Percentiles rank a stretch among this genome's conserved stretches.
Evolutionary conservation across 2,888 invertebrate genomes (phyloP).

Genomic region (Melanargia galathea): DNA sequence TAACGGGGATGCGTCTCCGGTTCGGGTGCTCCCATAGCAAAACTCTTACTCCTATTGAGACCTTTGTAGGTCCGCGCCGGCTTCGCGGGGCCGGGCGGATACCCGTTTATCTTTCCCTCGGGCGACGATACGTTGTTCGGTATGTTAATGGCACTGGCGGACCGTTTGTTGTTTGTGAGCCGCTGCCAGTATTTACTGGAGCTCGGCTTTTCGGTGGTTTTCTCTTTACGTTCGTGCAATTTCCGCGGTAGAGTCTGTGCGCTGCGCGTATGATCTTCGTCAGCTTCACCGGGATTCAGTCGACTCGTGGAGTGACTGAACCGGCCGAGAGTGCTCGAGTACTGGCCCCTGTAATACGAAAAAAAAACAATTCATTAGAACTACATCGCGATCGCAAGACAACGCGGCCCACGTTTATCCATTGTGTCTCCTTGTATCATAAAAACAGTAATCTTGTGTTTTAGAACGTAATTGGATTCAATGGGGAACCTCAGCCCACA

Average conservation of each 20-base stretch:
- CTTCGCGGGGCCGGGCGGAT: conserved; percentile 86
- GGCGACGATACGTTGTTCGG: conserved; percentile 72
- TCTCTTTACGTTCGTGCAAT: conserved; percentile 78
- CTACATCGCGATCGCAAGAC: conserved; percentile 53
- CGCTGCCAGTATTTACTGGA: conserved; percentile 75
- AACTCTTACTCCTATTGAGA: conserved; percentile 91
- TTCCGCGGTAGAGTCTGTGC: conserved; percentile 90
- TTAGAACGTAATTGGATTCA: conserved; percentile 69
- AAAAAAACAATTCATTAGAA: conserved; percentile 48
- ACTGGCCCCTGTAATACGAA: conserved; percentile 84
- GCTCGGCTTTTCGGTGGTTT: conserved; percentile 68
- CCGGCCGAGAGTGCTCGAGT: conserved; percentile 89
- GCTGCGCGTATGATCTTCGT: conserved; percentile 82
- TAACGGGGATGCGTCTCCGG: conserved; percentile 75
- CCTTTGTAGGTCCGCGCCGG: conserved; percentile 91
- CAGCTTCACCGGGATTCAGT: conserved; percentile 79
- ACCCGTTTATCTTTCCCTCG: conserved; percentile 72
- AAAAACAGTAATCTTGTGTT: conserved; percentile 71
- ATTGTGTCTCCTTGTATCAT: conserved; percentile 62
- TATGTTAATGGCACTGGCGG: conserved; percentile 85
- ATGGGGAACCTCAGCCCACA: conserved; percentile 72
- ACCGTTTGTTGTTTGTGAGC: conserved; percentile 79
- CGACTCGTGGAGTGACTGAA: conserved; percentile 92
- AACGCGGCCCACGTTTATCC: conserved; percentile 62
- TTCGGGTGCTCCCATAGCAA: conserved; percentile 89